Evolutionary conservation across 2,888 invertebrate species (phyloP), one percentile per base, ranked within the genome.

Genomic region (Eulithis prunata): DNA sequence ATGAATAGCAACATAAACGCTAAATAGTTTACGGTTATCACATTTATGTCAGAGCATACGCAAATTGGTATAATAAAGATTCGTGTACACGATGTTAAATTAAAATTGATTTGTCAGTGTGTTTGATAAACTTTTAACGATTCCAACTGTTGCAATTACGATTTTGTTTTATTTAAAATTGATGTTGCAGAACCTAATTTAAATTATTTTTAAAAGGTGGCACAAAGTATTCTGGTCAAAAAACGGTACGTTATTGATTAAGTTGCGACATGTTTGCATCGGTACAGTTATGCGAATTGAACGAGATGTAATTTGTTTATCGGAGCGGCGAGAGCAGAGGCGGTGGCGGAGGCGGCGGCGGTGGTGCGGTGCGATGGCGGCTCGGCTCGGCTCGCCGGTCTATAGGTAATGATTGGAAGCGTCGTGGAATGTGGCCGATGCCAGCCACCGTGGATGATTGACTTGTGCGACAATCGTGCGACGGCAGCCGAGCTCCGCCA

Each of bases 391-490:
- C 53, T 51, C 32, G 41, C 36, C 12, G 10, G 38, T 21, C 5
- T 14, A 55, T 46, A 45, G 21, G 57, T 63, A 71, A 72, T 75
- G 66, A 74, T 69, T 68, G 68, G 56, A 45, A 51, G 62, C 56
- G 57, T 13, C 47, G 66, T 59, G 72, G 73, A 76, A 79, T 78
- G 78, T 76, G 72, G 65, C 72, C 71, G 80, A 75, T 76, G 79
- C 74, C 77, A 73, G 73, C 71, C 75, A 80, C 75, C 75, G 79
- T 75, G 74, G 76, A 75, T 77, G 81, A 82, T 79, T 78, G 78
- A 80, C 77, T 85, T 82, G 80, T 82, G 79, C 80, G 82, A 81
- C 79, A 78, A 78, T 80, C 77, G 80, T 77, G 81, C 77, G 74
- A 68, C 72, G 73, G 72, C 70, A 72, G 73, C 79, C 70, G 69